Conservation (phyloP, 2,797 vertebrate genomes). For the Sebastes cheni region DNA sequence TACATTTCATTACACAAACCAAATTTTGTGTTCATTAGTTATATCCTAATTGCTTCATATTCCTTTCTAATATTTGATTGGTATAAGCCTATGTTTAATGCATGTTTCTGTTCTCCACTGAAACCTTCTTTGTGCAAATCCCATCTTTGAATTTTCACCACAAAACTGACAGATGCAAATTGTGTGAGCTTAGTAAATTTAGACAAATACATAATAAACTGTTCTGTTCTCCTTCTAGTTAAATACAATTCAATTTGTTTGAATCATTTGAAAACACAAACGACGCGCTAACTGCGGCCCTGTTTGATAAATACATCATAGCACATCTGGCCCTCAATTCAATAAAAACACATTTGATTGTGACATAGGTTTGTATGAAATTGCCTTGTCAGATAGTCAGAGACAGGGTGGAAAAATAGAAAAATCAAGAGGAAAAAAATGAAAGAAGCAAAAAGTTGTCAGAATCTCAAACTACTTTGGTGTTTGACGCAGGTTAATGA, state of each 20-base stretch:
- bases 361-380: not conserved
- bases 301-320: not conserved
- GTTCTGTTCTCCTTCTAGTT: not conserved
- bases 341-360: not conserved
- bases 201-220: not conserved
- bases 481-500: slow-evolving; percentile 1
- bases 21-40: not conserved
- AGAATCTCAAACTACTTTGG: not conserved
- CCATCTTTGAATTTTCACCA: not conserved
- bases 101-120: not conserved
- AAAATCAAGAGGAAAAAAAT: not conserved
- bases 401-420: not conserved
- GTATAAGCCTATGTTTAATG: not conserved
- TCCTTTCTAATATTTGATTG: not conserved
- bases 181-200: not conserved
- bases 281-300: not conserved
- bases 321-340: not conserved
- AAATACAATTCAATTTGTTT: not conserved
- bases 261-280: not conserved
- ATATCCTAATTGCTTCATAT: not conserved
- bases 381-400: not conserved
- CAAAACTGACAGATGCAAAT: not conserved
- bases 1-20: not conserved
- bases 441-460: not conserved
- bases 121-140: not conserved